Evolutionary conservation across 2,797 vertebrate genomes (phyloP).

Genomic region (Rhinophrynus dorsalis): DNA sequence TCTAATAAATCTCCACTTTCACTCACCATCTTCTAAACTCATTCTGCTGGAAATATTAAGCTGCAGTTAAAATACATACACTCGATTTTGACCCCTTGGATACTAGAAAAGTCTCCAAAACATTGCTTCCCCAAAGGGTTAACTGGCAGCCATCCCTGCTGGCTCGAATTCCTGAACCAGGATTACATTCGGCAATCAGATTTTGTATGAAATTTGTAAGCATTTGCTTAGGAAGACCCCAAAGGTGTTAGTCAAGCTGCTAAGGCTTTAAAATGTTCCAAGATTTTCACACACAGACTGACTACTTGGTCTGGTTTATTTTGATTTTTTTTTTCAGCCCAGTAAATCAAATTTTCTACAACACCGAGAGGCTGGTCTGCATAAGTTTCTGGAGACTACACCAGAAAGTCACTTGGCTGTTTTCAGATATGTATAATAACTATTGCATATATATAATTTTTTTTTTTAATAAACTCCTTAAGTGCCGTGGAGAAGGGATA

Average conservation of each 20-base stretch:
- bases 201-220: slow-evolving; percentile 47
- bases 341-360: slow-evolving; percentile 47
- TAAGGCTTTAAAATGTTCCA: slow-evolving; percentile 43
- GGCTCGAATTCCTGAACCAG: slow-evolving; percentile 41
- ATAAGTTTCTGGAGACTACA: slow-evolving; percentile 29
- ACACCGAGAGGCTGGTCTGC: slow-evolving; percentile 25
- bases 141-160: slow-evolving; percentile 39
- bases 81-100: no score
- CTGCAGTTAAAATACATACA: slow-evolving; percentile 27
- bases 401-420: slow-evolving; percentile 39
- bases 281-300: slow-evolving; percentile 42
- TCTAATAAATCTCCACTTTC: slow-evolving; percentile 20
- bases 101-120: no score
- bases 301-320: slow-evolving; percentile 38
- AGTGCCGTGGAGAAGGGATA: slow-evolving; percentile 9
- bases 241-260: slow-evolving; percentile 24
- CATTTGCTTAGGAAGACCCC: slow-evolving; percentile 33
- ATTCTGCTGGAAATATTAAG: slow-evolving; percentile 52
- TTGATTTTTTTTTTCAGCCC: slow-evolving; percentile 22
- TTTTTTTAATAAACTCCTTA: slow-evolving; percentile 17
- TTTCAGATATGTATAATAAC: slow-evolving; percentile 36
- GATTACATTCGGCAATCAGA: slow-evolving; percentile 43
- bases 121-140: no score
- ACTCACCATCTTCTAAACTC: slow-evolving; percentile 14
- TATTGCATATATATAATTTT: not conserved